Conservation (phyloP, 2,113 vertebrate species). For the Uria lomvia region DNA sequence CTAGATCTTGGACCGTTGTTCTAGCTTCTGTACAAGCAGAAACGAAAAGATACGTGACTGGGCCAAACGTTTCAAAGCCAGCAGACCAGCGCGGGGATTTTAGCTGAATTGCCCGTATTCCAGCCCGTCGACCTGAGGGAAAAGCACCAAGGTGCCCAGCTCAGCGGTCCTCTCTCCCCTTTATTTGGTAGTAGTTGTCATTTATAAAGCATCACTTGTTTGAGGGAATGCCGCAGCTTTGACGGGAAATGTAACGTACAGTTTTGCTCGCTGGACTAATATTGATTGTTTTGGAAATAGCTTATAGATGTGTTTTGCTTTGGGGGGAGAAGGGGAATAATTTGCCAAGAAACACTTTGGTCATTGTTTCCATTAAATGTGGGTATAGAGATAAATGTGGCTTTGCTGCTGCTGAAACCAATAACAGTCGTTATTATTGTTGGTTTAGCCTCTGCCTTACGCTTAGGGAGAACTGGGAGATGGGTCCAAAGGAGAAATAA, state of each 20-base stretch:
- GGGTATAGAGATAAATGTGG: conserved; percentile 3
- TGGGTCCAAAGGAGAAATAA: conserved; percentile 1
- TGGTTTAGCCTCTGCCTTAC: neutral
- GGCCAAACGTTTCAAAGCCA: neutral
- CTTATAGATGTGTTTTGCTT: conserved; percentile 24
- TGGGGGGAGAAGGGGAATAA: neutral
- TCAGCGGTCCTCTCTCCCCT: neutral
- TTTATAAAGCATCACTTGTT: neutral
- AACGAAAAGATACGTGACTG: neutral
- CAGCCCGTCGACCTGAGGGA: neutral
- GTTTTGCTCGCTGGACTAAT: conserved; percentile 20
- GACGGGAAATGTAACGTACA: neutral
- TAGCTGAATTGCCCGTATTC: neutral
- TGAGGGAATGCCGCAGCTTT: neutral
- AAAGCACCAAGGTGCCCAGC: neutral
- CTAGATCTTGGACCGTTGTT: neutral
- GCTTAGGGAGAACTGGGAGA: neutral
- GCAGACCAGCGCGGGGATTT: neutral
- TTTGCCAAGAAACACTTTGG: conserved; percentile 44
- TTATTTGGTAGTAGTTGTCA: neutral
- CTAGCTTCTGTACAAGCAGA: neutral
- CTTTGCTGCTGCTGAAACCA: neutral
- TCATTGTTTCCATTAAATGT: conserved; percentile 35
- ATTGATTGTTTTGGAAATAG: conserved; percentile 44
- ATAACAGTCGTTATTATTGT: neutral